Evolutionary conservation across 1,140 invertebrate species (phyloP), one percentile per base, ranked within the genome.

Genomic region (Platorchestia sp.): DNA sequence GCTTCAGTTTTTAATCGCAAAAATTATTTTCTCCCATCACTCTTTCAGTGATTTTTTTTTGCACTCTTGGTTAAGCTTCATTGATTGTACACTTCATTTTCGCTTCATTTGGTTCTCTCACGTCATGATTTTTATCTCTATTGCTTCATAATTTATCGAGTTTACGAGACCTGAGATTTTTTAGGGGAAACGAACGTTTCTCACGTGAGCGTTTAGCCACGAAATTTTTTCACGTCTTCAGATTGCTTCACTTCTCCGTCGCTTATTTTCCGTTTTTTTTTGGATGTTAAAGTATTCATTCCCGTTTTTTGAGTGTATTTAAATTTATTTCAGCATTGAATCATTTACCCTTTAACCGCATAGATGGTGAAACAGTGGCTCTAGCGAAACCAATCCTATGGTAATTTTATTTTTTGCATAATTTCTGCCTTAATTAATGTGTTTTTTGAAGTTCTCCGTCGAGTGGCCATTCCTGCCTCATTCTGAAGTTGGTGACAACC

Each of bases 61-160:
- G 47, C 3, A 19, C 14, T 75, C 27, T 3, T 27, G 14, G 59
- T 41, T 89, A 0, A 89, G 87, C 87, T 89, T 44, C 91, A 93
- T 93, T 93, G 91, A 93, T 93, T 93, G 40, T 36, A 14, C 45
- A 44, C 91, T 93, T 93, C 91, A 93, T 93, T 45, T 93, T 93
- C 91, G 91, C 91, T 47, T 44, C 91, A 93, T 93, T 93, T 93
- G 45, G 91, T 44, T 93, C 91, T 93, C 45, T 93, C 91, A 47
- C 6, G 91, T 44, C 44, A 45, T 44, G 91, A 93, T 93, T 93
- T 93, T 93, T 93, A 93, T 93, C 91, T 93, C 44, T 45, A 93
- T 47, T 47, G 91, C 91, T 45, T 93, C 91, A 93, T 93, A 93
- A 93, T 40, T 93, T 47, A 47, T 40, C 36, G 36, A 93, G 43